Conservation (phyloP, 2,797 vertebrate species). For the Mallotus villosus region DNA sequence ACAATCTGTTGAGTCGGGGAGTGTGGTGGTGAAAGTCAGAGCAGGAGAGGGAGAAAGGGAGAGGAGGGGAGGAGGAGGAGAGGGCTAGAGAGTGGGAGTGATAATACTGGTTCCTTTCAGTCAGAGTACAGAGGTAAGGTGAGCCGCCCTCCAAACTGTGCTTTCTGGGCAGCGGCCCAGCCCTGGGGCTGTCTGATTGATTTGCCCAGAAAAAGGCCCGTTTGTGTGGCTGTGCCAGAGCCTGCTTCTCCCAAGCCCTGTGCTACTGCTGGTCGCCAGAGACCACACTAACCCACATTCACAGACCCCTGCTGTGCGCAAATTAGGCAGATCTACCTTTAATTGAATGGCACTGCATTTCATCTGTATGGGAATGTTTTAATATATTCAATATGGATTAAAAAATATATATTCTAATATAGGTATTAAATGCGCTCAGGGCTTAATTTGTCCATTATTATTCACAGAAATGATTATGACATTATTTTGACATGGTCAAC, state of each 20-base stretch:
- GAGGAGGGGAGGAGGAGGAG: slow-evolving; percentile 20
- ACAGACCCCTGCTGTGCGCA: slow-evolving; percentile 39
- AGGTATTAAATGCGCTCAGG: not conserved
- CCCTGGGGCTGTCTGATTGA: slow-evolving; percentile 61
- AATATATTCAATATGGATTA: not conserved
- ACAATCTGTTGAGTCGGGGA: slow-evolving; percentile 60
- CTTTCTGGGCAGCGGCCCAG: slow-evolving; percentile 76
- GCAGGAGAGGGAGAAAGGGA: slow-evolving; percentile 38
- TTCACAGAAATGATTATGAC: not conserved
- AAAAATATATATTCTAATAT: not conserved
- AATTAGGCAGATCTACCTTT: slow-evolving; percentile 1
- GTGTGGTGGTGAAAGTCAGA: slow-evolving; percentile 23
- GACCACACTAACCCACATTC: slow-evolving; percentile 54
- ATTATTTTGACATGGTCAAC: not conserved
- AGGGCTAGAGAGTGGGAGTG: slow-evolving; percentile 51
- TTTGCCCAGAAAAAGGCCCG: slow-evolving; percentile 68
- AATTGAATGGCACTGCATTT: not conserved
- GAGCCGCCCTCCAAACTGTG: slow-evolving; percentile 72
- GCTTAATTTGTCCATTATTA: not conserved
- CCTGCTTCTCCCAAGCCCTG: slow-evolving; percentile 51
- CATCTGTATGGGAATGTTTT: not conserved
- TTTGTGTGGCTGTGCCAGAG: slow-evolving; percentile 70
- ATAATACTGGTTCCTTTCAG: slow-evolving; percentile 74
- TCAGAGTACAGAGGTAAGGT: slow-evolving; percentile 62
- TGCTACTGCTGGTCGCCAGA: slow-evolving; percentile 46